Base-by-base conservation (phyloP, 2,888 invertebrate species). In the Eupeodes luniger region DNA sequence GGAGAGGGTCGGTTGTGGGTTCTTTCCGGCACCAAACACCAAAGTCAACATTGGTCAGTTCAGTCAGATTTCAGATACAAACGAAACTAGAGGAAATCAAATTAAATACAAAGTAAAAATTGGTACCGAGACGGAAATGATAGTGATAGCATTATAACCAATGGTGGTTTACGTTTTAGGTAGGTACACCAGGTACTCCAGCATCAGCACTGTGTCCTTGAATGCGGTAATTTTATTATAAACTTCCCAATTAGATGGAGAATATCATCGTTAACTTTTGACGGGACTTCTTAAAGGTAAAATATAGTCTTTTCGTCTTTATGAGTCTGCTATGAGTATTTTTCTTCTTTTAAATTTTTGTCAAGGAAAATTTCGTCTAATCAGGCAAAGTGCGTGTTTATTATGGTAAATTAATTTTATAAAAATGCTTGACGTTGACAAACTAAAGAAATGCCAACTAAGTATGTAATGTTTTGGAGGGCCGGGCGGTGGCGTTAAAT, bases 141-240 rank as follows among this genome's bases (percentile, higher is more conserved):
- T 70, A 66, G 53, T 59, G 51, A 83, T 83, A 80, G 83, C 83
- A 83, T 87, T 83, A 62, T 75, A 83, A 61, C 53, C 59, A 80
- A 86, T 55, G 53, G 47, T 66, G 27, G 59, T 59, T 59, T 27
- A 27, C 27, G 27, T 27, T 27, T 27, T 6, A 34, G 47, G 12
- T 6, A 34, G 47, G 12, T 40, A 47, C 2, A 27, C 2, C 27
- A 47, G 59, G 53, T 84, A 72, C 19, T 16, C 44, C 40, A 59
- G 51, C 57, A 49, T 53, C 49, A 77, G 57, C 59, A 47, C 66
- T 19, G 19, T 66, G 34, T 44, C 27, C 5, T 40, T 72, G 47
- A 49, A 64, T 83, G 55, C 40, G 66, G 83, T 81, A 70, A 85
- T 81, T 82, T 86, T 70, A 44, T 72, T 82, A 78, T 64, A 62